phyloP scores from a whole-genome alignment of 2,888 invertebrate genomes.

The Cremastobaeus sp. region DNA sequence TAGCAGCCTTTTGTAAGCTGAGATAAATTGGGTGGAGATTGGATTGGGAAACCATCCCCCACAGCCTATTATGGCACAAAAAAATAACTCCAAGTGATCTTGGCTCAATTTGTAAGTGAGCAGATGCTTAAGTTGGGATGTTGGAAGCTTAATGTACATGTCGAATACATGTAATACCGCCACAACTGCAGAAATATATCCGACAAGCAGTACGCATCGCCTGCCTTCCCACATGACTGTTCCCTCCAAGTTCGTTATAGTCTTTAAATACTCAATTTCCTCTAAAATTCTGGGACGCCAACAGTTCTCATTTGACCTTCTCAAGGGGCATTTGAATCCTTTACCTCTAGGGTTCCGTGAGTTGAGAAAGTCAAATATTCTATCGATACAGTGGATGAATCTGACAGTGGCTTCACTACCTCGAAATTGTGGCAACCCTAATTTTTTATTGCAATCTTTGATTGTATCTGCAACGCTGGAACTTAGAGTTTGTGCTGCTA shows the following conservation, averaged over 20 bases:
- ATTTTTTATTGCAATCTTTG: constrained; percentile 41
- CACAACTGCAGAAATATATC: constrained; percentile 11
- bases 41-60: constrained; percentile 25
- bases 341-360: constrained; percentile 25
- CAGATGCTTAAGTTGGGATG: constrained; percentile 32
- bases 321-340: constrained; percentile 14
- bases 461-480: constrained; percentile 64
- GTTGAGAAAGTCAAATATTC: constrained; percentile 35
- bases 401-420: background rate
- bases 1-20: constrained; percentile 21
- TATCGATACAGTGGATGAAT: constrained; percentile 4
- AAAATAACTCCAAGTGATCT: constrained; percentile 46
- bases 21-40: constrained; percentile 21
- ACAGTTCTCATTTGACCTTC: constrained; percentile 12
- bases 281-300: constrained; percentile 18
- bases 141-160: constrained; percentile 12
- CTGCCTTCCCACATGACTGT: background rate
- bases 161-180: constrained; percentile 28
- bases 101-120: constrained; percentile 51
- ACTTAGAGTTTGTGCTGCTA: constrained; percentile 65
- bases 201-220: constrained; percentile 21
- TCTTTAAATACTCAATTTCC: constrained; percentile 14
- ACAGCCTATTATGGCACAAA: constrained; percentile 28
- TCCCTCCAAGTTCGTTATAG: background rate
- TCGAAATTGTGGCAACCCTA: background rate